A percentile compares a stretch with the other conserved stretches of the same genome.
Conservation (phyloP, 1,140 invertebrate genomes). For the Drosophila grimshawi region DNA sequence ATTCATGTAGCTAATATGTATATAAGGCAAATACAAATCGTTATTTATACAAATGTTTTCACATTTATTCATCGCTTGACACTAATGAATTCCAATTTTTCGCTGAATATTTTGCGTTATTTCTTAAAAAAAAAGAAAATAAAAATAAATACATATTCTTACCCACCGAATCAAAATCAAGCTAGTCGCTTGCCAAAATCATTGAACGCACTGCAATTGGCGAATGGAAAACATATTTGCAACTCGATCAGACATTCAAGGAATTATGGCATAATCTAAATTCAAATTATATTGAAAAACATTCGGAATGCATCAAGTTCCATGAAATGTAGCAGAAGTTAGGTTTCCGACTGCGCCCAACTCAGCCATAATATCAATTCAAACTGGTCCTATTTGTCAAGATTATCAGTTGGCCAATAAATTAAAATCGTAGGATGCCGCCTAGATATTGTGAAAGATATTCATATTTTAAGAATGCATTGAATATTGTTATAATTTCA, state of each 20-base stretch:
- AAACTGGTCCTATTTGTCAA: neutral
- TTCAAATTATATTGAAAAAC: neutral
- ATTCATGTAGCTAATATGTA: neutral
- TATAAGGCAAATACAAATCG: constrained; percentile 17
- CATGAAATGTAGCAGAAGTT: neutral
- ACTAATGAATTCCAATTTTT: constrained; percentile 58
- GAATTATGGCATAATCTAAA: neutral
- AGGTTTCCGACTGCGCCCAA: neutral
- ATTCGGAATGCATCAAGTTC: neutral
- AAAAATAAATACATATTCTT: constrained; percentile 9
- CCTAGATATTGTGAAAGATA: too few relatives aligned
- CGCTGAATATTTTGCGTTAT: constrained; percentile 41
- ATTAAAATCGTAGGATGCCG: neutral
- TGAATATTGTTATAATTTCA: neutral
- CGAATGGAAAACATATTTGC: neutral
- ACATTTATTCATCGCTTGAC: constrained; percentile 44
- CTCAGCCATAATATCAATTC: neutral
- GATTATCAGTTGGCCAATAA: neutral
- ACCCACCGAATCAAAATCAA: neutral
- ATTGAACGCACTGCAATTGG: constrained; percentile 6
- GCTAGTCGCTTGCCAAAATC: neutral
- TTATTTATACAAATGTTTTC: constrained; percentile 63
- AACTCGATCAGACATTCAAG: constrained; percentile 7
- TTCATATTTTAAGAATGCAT: neutral
- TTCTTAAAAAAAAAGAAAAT: constrained; percentile 9